These are phyloP conservation scores for Choloepus hoffmanni DNA, from an alignment of 2,113 vertebrate genomes.

Conservation along the genomic window DNA sequence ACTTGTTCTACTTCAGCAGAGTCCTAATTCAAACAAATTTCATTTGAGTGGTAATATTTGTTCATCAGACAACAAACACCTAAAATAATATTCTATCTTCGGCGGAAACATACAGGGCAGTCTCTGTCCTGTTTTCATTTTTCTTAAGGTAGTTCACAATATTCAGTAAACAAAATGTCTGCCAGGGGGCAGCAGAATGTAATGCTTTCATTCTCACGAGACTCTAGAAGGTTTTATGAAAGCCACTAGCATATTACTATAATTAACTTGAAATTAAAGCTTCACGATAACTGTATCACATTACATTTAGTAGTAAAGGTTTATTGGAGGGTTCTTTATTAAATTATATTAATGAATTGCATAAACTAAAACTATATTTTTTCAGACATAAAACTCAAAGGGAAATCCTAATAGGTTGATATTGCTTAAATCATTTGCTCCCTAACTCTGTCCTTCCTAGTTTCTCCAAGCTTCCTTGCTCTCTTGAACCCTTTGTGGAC, in stretches of 20 bases:
- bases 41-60: conserved; percentile 26
- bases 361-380: conserved; percentile 40
- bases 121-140: conserved; percentile 21
- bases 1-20: not conserved
- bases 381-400: conserved; percentile 44
- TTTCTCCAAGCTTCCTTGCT: not conserved
- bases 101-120: not conserved
- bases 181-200: conserved; percentile 79
- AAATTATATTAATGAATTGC: conserved; percentile 2
- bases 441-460: not conserved
- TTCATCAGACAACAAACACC: conserved; percentile 11
- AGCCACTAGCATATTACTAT: conserved; percentile 29
- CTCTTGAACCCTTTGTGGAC: not conserved
- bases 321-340: conserved; percentile 50
- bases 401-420: not conserved
- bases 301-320: conserved; percentile 35
- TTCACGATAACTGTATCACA: not conserved
- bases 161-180: conserved; percentile 72
- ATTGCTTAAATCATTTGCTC: conserved; percentile 28
- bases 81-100: conserved; percentile 17
- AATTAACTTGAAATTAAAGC: conserved; percentile 72
- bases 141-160: not conserved
- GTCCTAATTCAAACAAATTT: conserved; percentile 50
- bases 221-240: not conserved
- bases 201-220: conserved; percentile 69